Conservation (phyloP, 2,888 invertebrate species). For the Spilosoma lubricipeda region DNA sequence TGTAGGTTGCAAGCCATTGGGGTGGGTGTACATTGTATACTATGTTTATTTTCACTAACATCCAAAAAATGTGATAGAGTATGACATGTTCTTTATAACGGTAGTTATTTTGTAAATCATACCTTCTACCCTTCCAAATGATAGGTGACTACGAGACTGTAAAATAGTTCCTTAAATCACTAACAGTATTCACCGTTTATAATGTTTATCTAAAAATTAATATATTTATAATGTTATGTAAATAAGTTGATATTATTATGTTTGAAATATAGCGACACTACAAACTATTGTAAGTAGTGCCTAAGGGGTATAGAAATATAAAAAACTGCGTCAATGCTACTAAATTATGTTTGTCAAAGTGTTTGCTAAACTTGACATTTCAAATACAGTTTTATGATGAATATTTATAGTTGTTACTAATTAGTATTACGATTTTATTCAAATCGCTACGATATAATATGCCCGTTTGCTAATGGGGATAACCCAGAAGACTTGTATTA, state of each 20-base stretch:
- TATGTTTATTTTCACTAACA: too few species aligned
- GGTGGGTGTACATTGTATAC: not conserved
- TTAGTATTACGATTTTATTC: not conserved
- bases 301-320: not conserved
- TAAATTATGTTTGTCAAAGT: not conserved
- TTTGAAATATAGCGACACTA: not conserved
- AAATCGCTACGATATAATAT: not conserved
- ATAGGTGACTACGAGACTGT: not conserved
- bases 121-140: not conserved
- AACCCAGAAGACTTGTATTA: not conserved
- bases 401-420: constrained; percentile 2
- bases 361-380: constrained; percentile 11
- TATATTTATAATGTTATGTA: too few species aligned
- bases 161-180: not conserved
- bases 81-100: not conserved
- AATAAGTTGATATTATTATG: too few species aligned
- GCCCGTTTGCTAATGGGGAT: not conserved
- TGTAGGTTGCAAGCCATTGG: not conserved
- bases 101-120: not conserved
- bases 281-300: not conserved
- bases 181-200: too few species aligned
- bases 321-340: not conserved
- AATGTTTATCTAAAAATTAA: too few species aligned
- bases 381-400: not conserved
- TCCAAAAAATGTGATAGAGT: not conserved